These are phyloP conservation scores for Laspeyria flexula DNA, from an alignment of 2,888 invertebrate species.

Conservation along the genomic window DNA sequence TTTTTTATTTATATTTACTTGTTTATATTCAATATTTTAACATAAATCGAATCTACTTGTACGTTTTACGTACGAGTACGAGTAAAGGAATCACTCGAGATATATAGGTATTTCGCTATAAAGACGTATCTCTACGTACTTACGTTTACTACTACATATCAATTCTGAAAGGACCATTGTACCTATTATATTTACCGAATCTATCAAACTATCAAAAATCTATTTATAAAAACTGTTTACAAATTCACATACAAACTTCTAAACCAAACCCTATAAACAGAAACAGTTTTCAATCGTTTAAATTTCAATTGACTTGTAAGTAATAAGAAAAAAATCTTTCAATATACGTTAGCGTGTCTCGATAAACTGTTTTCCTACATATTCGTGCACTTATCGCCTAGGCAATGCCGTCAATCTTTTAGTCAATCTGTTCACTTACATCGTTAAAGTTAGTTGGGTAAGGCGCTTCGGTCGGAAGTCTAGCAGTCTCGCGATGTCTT, in stretches of 20 bases:
- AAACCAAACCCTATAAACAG: conserved; percentile 5
- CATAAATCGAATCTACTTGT: no score
- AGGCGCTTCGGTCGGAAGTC: conserved; percentile 21
- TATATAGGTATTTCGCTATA: no score
- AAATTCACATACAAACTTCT: not conserved
- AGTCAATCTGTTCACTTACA: conserved; percentile 50
- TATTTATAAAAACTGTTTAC: no score
- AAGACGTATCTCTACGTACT: no score
- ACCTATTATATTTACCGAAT: no score
- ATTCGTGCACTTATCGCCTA: conserved; percentile 62
- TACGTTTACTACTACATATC: no score
- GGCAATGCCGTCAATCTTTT: conserved; percentile 60
- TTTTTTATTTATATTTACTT: no score
- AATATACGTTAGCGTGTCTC: conserved; percentile 71
- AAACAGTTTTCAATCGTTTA: conserved; percentile 41
- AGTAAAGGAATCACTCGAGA: no score
- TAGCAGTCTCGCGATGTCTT: conserved; percentile 56
- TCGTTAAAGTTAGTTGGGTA: conserved; percentile 45
- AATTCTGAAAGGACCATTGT: no score
- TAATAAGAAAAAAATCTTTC: conserved; percentile 53
- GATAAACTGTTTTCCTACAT: conserved; percentile 67
- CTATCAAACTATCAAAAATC: no score
- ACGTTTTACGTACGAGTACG: no score
- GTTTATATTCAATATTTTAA: no score
- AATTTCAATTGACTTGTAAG: conserved; percentile 67